Base-by-base conservation (phyloP, 2,113 vertebrate species). In the Strix uralensis region DNA sequence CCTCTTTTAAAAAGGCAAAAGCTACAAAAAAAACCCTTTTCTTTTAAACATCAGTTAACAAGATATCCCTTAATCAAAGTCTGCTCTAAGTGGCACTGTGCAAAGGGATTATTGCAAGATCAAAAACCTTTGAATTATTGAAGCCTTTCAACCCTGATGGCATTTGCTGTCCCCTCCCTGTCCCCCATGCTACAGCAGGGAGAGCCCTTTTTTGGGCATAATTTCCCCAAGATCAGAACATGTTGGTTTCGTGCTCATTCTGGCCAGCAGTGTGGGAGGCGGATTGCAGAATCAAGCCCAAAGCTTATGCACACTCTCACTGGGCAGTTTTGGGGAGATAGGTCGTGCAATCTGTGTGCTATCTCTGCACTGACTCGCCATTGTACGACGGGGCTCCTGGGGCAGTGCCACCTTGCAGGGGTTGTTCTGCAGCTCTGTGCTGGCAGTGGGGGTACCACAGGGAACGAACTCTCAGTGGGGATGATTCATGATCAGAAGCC, bases 381-480 rank as follows among this genome's bases (percentile, higher is more conserved):
- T 2, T 19, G 44, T 42, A 29, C 44, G 96, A 81, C 81, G 77
- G 90, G 47, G 82, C 80, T 90, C 86, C 91, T 90, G 94, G 95
- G 96, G 69, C 88, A 66, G 83, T 81, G 91, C 86, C 42, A 46
- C 94, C 90, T 79, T 52, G 77, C 74, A 62, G 92, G 85, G 82
- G 46, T 94, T 93, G 90, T 86, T 86, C 93, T 92, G 94, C 51
- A 94, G 93, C 77, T 84, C 94, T 15, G 34, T 92, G 84, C 75
- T 40, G 84, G 78, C 29, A 11, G 25, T 38, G 83, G 54, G 91
- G 82, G 38, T n/a, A 42, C 85, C 25, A 54, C 92, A 86, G 95
- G 95, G 91, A 96, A 78, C 40, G 63, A 74, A 44, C 49, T 75
- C 34, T 47, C n/a, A 38, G 92, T 34, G 69, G 93, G 85, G 66